Evolutionary conservation across 2,888 invertebrate species (phyloP), one percentile per base, ranked within the genome.

Genomic region (Bombylius discolor): DNA sequence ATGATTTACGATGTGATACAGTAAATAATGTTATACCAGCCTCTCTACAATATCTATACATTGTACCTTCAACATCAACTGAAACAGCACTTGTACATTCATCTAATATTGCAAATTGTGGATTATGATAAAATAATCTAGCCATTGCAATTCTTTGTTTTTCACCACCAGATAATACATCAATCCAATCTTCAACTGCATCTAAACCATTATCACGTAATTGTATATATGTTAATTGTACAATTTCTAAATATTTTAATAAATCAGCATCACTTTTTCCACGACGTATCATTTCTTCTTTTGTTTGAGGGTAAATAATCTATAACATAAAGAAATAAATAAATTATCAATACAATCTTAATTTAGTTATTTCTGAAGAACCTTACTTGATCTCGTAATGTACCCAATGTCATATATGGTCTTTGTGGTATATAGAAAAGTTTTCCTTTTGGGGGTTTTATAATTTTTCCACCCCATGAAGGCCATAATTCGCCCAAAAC

Each of bases 141-240:
- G 97, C 94, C 97, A 98, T 98, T 80, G 98, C 98, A 65, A 99
- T 86, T 68, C 98, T 79, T 75, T 99, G 99, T 69, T 99, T 99
- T 77, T 99, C 98, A 13, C 98, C 99, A 0, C 99, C 99, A 44
- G 93, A 94, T 6, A 99, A 77, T 0, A 98, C 94, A 72, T 99
- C 99, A 82, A 97, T 89, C 98, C 98, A 99, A 77, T 99, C 98
- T 65, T 94, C 93, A 2, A 93, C 86, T 0, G 93, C 85, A 73
- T 96, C 90, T 80, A 94, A 85, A 8, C 89, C 90, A 39, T 85
- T 87, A 64, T 96, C 95, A 51, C 96, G 79, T 58, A 85, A 82
- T 49, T 89, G 76, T 56, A 97, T 78, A 76, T 95, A 91, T 1
- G 81, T 80, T 58, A 97, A 76, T 70, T 95, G 93, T 1, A 95